These are phyloP conservation scores for Nothoprocta perdicaria DNA, from an alignment of 2,113 vertebrate species.

Conservation along the genomic window DNA sequence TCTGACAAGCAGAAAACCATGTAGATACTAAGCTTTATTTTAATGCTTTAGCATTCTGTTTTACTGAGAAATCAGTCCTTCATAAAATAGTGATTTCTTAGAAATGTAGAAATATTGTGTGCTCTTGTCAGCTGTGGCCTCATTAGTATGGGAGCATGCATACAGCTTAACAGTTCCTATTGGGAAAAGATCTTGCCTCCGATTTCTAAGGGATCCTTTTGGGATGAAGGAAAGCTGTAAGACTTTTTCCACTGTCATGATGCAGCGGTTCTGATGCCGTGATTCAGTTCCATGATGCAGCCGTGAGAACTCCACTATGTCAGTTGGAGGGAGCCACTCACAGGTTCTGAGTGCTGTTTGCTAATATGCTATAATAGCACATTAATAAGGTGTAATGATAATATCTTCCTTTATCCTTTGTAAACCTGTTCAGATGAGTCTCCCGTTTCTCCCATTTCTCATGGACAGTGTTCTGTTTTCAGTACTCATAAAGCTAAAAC, in stretches of 20 bases:
- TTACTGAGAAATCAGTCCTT: background rate
- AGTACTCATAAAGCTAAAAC: background rate
- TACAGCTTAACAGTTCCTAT: background rate
- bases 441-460: background rate
- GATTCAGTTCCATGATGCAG: background rate
- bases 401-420: background rate
- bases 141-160: background rate
- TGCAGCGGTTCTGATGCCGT: no score
- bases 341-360: background rate
- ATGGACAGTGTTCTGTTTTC: background rate
- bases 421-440: background rate
- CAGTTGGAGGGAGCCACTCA: background rate
- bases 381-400: background rate
- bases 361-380: background rate
- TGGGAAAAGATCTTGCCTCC: background rate
- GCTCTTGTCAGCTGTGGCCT: background rate
- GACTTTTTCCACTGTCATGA: background rate
- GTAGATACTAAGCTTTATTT: background rate
- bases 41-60: background rate
- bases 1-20: no score
- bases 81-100: background rate
- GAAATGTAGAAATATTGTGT: background rate
- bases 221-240: background rate
- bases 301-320: background rate
- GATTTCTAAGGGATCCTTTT: background rate